Evolutionary conservation across 1,140 invertebrate genomes (phyloP).

Genomic region (Diploscapter pachys): DNA sequence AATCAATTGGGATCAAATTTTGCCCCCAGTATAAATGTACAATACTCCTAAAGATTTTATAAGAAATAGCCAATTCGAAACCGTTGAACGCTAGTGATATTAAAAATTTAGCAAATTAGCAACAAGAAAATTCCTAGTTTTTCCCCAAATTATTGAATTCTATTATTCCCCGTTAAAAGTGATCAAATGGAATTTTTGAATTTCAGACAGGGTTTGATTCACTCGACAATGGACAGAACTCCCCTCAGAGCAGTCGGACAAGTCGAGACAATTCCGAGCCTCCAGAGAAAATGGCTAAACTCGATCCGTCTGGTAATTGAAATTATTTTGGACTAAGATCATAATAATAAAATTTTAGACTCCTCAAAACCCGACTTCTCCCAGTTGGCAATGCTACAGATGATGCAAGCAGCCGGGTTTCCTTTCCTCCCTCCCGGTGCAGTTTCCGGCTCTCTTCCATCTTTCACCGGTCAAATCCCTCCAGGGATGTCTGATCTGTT

Average conservation of each 20-base stretch:
- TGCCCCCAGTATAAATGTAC: too few relatives aligned
- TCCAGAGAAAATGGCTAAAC: constrained; percentile 20
- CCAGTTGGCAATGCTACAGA: constrained; percentile 68
- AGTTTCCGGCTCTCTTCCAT: constrained; percentile 2
- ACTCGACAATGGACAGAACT: constrained; percentile 18
- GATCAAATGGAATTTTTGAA: too few relatives aligned
- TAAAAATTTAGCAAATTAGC: too few relatives aligned
- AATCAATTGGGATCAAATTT: too few relatives aligned
- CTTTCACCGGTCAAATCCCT: not conserved
- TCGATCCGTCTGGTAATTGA: not conserved
- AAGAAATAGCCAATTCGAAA: too few relatives aligned
- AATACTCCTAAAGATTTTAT: too few relatives aligned
- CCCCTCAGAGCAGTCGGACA: constrained; percentile 3
- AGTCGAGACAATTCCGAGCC: constrained; percentile 23
- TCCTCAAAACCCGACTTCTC: constrained; percentile 27
- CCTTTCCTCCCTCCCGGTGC: constrained; percentile 55
- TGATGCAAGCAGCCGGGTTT: constrained; percentile 71
- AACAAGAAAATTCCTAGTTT: too few relatives aligned
- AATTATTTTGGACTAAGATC: too few relatives aligned
- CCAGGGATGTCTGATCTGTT: constrained; percentile 1
- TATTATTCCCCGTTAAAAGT: too few relatives aligned
- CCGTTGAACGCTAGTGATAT: too few relatives aligned
- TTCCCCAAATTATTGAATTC: too few relatives aligned
- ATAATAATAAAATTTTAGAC: not conserved
- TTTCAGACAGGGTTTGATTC: too few relatives aligned